Percentiles rank a stretch among this genome's conserved stretches.
phyloP scores from a whole-genome alignment of 2,113 vertebrate species.

The Catharus bicknelli region DNA sequence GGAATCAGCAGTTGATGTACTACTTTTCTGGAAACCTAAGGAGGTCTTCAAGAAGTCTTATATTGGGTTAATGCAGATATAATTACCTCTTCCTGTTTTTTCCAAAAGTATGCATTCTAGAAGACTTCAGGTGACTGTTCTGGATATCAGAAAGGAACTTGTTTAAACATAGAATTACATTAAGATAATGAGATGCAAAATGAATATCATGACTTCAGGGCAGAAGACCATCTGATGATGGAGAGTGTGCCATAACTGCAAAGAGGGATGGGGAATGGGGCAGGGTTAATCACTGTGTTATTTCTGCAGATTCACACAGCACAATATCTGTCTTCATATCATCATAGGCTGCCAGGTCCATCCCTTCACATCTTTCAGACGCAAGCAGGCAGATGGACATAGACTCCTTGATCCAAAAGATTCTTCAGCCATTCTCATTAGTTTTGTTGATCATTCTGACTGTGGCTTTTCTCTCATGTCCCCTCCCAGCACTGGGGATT shows the following conservation, averaged over 20 bases:
- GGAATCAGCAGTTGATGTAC: background rate
- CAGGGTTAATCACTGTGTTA: background rate
- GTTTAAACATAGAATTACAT: background rate
- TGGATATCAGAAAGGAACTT: background rate
- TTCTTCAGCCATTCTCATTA: conserved; percentile 16
- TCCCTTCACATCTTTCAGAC: background rate
- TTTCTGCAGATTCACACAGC: background rate
- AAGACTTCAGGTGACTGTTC: background rate
- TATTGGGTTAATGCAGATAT: background rate
- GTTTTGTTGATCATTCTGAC: conserved; percentile 34
- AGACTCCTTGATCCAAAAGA: background rate
- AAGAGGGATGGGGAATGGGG: background rate
- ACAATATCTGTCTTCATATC: background rate
- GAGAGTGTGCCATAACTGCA: background rate
- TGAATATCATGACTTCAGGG: background rate
- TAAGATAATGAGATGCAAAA: background rate
- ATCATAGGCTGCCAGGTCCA: background rate
- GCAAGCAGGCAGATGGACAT: background rate
- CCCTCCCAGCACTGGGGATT: conserved; percentile 69
- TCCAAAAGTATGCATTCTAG: background rate
- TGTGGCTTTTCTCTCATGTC: conserved; percentile 47
- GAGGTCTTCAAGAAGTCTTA: background rate
- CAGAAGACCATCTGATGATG: background rate
- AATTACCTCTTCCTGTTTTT: background rate
- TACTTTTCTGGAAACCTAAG: background rate